These are phyloP conservation scores for Anas platyrhynchos DNA, from an alignment of 2,113 vertebrate genomes.

Conservation along the genomic window DNA sequence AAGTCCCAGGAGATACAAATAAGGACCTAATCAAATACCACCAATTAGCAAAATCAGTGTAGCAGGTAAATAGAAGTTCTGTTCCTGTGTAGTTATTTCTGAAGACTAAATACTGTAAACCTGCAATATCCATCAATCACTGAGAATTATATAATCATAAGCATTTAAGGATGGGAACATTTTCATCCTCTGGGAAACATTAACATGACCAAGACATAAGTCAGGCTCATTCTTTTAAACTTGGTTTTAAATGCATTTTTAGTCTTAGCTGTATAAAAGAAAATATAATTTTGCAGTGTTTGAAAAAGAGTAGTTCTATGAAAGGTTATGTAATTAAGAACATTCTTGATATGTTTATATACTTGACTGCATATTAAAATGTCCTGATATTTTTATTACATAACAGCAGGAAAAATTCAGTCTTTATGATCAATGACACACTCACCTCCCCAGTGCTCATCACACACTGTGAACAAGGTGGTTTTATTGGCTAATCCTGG, in stretches of 20 bases:
- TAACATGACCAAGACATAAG: background rate
- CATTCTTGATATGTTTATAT: background rate
- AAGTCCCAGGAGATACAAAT: background rate
- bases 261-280: background rate
- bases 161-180: background rate
- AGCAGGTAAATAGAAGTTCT: background rate
- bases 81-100: background rate
- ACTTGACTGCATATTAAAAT: background rate
- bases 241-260: conserved; percentile 8
- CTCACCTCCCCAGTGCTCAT: conserved; percentile 95
- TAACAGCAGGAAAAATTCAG: background rate
- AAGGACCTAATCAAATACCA: background rate
- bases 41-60: background rate
- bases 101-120: background rate
- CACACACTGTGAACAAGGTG: conserved; percentile 94
- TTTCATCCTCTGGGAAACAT: background rate
- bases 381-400: background rate
- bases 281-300: background rate
- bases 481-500: conserved; percentile 96
- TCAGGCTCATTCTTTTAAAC: background rate
- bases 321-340: conserved; percentile 14
- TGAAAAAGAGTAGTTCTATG: background rate
- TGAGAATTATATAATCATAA: background rate
- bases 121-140: background rate
- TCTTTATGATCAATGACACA: background rate